These are phyloP conservation scores for Laspeyria flexula DNA, from an alignment of 2,888 invertebrate genomes.

Conservation along the genomic window DNA sequence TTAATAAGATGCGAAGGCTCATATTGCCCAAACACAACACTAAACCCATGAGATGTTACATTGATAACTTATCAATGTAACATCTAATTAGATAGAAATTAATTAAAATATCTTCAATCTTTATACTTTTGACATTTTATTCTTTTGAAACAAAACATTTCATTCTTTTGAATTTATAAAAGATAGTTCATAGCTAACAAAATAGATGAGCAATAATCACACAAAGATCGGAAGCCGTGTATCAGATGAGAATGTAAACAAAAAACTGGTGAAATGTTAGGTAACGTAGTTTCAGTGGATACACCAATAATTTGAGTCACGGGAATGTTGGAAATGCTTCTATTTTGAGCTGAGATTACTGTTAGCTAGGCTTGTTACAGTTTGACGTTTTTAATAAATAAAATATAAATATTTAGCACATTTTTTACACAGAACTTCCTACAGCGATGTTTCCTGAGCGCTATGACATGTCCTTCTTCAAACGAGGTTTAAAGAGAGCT, in stretches of 20 bases:
- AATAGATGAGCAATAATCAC: constrained; percentile 33
- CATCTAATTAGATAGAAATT: too few relatives aligned
- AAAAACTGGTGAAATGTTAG: constrained; percentile 36
- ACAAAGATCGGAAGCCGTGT: constrained; percentile 33
- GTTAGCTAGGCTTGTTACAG: constrained; percentile 32
- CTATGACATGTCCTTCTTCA: too few relatives aligned
- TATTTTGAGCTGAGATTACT: constrained; percentile 54
- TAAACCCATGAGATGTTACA: too few relatives aligned
- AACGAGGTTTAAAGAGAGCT: too few relatives aligned
- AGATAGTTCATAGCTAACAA: constrained; percentile 4
- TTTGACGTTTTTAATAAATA: background rate
- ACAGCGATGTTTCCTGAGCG: too few relatives aligned
- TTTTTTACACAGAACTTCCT: background rate
- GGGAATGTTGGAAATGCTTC: constrained; percentile 53
- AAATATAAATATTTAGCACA: too few relatives aligned
- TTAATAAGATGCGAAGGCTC: too few relatives aligned
- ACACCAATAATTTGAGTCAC: constrained; percentile 51
- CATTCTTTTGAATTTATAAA: constrained; percentile 3
- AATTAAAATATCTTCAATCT: too few relatives aligned
- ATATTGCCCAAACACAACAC: too few relatives aligned
- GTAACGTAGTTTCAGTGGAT: constrained; percentile 47
- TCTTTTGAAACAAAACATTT: too few relatives aligned
- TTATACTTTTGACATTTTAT: too few relatives aligned
- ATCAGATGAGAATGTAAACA: constrained; percentile 30
- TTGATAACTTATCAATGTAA: too few relatives aligned